phyloP scores from a whole-genome alignment of 2,888 invertebrate species.

The Caenorhabditis afra region DNA sequence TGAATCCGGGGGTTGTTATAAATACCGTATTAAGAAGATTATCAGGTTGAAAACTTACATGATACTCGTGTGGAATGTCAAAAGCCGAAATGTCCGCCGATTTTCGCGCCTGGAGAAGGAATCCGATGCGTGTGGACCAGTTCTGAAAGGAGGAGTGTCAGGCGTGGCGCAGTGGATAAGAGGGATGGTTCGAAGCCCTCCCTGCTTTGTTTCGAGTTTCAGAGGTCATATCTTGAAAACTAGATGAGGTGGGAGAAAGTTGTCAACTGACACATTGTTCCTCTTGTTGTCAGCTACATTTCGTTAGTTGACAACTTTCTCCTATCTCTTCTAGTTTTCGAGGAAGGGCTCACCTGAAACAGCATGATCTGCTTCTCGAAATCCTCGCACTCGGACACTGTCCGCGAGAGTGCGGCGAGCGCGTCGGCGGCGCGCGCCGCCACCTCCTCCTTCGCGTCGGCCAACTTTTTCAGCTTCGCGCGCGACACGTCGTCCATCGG shows the following conservation, averaged over 20 bases:
- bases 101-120: conserved; percentile 86
- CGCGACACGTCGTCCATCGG: conserved; percentile 56
- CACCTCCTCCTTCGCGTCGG: conserved; percentile 40
- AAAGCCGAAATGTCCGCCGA: conserved; percentile 88
- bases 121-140: conserved; percentile 86
- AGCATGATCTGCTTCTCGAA: conserved; percentile 69
- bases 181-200: too few species aligned
- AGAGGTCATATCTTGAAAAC: too few species aligned
- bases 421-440: conserved; percentile 44
- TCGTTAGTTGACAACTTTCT: too few species aligned
- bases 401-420: conserved; percentile 45
- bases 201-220: too few species aligned
- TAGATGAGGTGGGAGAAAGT: too few species aligned
- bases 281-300: too few species aligned
- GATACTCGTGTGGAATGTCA: conserved; percentile 87
- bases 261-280: too few species aligned
- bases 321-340: too few species aligned
- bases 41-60: conserved; percentile 80
- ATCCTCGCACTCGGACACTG: conserved; percentile 71
- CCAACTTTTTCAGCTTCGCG: conserved; percentile 31
- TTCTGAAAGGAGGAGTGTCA: conserved; percentile 84
- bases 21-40: too few species aligned
- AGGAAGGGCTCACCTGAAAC: conserved; percentile 59
- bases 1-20: too few species aligned
- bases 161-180: too few species aligned